These are phyloP conservation scores for Microctenopoma lineatum DNA, from an alignment of 2,797 vertebrate genomes.

Conservation along the genomic window DNA sequence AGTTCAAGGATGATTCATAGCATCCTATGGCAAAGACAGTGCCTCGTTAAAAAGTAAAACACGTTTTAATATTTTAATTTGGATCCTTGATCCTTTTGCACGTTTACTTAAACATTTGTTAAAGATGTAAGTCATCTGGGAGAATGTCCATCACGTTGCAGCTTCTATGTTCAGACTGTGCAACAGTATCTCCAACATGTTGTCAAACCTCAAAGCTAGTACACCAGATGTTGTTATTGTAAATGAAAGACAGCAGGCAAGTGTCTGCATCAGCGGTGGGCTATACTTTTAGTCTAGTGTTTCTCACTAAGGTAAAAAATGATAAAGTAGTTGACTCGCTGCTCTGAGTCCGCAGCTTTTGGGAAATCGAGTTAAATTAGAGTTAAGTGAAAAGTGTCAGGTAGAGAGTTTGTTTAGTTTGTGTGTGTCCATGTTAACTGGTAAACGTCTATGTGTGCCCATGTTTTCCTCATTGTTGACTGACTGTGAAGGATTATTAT, in stretches of 20 bases:
- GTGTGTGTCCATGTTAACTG: constrained; percentile 1
- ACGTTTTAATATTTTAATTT: background rate
- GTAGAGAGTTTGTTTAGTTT: constrained; percentile 6
- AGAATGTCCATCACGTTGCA: background rate
- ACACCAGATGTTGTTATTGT: constrained; percentile 20
- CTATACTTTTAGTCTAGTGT: background rate
- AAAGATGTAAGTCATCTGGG: background rate
- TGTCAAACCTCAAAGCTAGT: constrained; percentile 27
- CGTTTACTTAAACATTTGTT: background rate
- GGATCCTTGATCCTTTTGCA: background rate
- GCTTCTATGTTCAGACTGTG: background rate
- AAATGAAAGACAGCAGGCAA: constrained; percentile 19
- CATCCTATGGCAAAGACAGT: no score
- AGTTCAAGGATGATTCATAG: no score
- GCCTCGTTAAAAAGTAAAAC: no score
- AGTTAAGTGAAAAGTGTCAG: background rate
- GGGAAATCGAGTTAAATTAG: background rate
- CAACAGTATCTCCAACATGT: constrained; percentile 13
- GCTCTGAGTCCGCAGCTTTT: background rate
- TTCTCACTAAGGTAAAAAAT: constrained; percentile 1
- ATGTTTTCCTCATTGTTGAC: constrained; percentile 58
- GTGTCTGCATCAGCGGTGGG: constrained; percentile 15
- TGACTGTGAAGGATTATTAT: constrained; percentile 77
- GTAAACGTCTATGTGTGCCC: constrained; percentile 25
- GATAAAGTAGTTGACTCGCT: background rate